Evolutionary conservation across 1,140 invertebrate species (phyloP), one percentile per base, ranked within the genome.

Genomic region (Hycleus phaleratus): DNA sequence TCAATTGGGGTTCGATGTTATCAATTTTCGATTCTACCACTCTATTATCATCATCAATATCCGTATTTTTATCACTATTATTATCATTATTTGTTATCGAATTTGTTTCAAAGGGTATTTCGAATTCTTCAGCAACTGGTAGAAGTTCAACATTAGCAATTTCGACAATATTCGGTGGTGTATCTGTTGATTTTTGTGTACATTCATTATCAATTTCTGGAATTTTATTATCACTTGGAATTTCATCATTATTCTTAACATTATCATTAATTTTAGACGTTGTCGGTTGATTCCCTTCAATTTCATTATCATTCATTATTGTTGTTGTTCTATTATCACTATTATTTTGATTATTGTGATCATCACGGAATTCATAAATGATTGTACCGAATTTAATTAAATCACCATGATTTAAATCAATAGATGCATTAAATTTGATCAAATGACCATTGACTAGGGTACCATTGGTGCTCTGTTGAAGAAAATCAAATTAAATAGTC

Each of bases 391-490:
- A 58, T 18, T 49, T 60, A 9, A 65, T 60, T 38, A 58, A 39
- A 56, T 65, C 63, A 40, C 54, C 49, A 39, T 59, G 12, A 26
- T 55, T 59, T 32, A 65, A 49, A 9, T 49, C 44, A 38, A 50
- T 12, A 26, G 38, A 54, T 12, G 43, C 25, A 9, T 54, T 45
- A 10, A 26, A 38, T 49, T 54, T 63, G 26, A 46, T 49, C 2
- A 58, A 18, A 10, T 46, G 50, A 12, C 55, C 38, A 26, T 66
- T 66, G 4, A 66, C 49, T 24, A 59, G 11, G 3, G 61, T 66
- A 12, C 64, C 64, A 59, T 66, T 66, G 8, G 61, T 61, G 46
- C 64, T 66, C 64, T 66, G 40, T 6, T 54, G 54, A 49, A 44
- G 4, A 53, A 47, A 18, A 10, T 26, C 3, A 5, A 8, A 32